Evolutionary conservation across 2,888 invertebrate genomes (phyloP).

Genomic region (Synergus itoensis): DNA sequence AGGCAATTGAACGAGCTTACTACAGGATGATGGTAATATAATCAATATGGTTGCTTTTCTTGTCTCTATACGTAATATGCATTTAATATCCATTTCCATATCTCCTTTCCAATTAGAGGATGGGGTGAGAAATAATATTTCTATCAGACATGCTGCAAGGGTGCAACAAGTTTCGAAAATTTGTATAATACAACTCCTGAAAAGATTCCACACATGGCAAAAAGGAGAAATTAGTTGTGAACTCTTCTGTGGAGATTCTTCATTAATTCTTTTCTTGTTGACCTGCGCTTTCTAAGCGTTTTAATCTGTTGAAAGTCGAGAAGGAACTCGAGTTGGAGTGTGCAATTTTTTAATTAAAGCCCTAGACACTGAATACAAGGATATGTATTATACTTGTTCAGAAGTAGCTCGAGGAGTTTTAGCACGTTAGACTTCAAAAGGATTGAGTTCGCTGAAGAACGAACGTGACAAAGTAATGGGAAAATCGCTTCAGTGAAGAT

Average conservation of each 20-base stretch:
- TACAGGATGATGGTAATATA: neutral
- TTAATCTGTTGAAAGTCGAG: neutral
- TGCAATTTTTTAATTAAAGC: neutral
- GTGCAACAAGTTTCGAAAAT: neutral
- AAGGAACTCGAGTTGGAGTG: neutral
- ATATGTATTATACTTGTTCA: neutral
- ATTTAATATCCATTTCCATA: no score
- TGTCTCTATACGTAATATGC: neutral
- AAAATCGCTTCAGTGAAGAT: neutral
- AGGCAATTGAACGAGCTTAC: neutral
- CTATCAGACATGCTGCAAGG: no score
- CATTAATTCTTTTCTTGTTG: neutral
- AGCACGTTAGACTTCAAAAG: constrained; percentile 7
- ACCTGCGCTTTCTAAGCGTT: neutral
- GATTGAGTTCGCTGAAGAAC: neutral
- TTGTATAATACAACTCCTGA: neutral
- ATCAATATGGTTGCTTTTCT: constrained; percentile 10
- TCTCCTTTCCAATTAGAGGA: no score
- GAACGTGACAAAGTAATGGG: neutral
- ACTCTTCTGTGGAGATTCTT: neutral
- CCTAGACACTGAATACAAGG: neutral
- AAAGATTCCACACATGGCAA: neutral
- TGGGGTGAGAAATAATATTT: no score
- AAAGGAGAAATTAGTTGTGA: neutral
- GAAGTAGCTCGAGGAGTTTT: neutral